Evolutionary conservation across 1,140 invertebrate genomes (phyloP).

Genomic region (Philotrypesis tridentata): DNA sequence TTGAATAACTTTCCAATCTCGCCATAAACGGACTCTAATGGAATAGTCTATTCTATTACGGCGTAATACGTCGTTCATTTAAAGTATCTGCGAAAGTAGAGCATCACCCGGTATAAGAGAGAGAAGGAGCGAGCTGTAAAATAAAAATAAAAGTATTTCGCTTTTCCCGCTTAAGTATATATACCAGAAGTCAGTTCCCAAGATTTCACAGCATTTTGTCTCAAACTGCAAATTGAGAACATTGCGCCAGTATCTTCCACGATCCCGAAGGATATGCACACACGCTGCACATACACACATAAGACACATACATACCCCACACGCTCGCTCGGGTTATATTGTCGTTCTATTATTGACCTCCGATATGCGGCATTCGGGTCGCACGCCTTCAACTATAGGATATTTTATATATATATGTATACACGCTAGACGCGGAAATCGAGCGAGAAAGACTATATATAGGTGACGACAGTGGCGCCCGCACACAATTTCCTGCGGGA

Average conservation of each 20-base stretch:
- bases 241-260: too few relatives aligned
- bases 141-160: too few relatives aligned
- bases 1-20: too few relatives aligned
- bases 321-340: constrained; percentile 28
- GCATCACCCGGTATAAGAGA: too few relatives aligned
- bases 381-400: not conserved
- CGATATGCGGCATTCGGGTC: constrained; percentile 26
- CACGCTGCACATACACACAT: not conserved
- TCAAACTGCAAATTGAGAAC: not conserved
- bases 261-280: not conserved
- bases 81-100: too few relatives aligned
- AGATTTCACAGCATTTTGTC: not conserved
- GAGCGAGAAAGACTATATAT: not conserved
- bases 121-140: too few relatives aligned
- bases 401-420: not conserved
- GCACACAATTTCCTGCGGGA: constrained; percentile 30
- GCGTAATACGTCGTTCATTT: too few relatives aligned
- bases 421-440: not conserved
- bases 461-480: not conserved
- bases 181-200: too few relatives aligned
- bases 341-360: constrained; percentile 47
- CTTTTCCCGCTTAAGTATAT: too few relatives aligned
- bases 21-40: too few relatives aligned
- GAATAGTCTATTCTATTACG: too few relatives aligned
- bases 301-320: too few relatives aligned